Conservation (phyloP, 2,888 invertebrate genomes). For the Clostera curtula region DNA sequence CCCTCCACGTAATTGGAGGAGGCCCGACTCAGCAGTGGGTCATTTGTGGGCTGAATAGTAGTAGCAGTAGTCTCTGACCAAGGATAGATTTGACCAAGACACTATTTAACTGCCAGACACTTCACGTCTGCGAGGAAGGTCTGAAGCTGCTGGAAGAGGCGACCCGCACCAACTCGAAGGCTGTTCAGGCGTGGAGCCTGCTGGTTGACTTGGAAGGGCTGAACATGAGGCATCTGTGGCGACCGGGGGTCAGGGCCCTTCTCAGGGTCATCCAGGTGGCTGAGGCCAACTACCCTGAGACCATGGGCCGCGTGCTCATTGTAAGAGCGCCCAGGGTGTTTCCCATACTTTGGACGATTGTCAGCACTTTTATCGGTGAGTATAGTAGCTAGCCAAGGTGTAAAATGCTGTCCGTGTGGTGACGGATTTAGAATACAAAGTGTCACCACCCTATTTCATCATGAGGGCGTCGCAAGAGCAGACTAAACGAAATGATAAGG, state of each 20-base stretch:
- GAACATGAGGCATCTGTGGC: conserved; percentile 96
- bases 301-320: conserved; percentile 92
- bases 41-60: too few relatives aligned
- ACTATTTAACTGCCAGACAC: too few relatives aligned
- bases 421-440: too few relatives aligned
- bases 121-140: conserved; percentile 94
- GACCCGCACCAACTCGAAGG: conserved; percentile 84
- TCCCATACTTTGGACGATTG: conserved; percentile 95
- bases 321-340: conserved; percentile 95
- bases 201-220: conserved; percentile 94
- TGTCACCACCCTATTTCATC: too few relatives aligned
- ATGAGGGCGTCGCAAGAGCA: too few relatives aligned
- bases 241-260: conserved; percentile 89
- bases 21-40: too few relatives aligned
- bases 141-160: conserved; percentile 90
- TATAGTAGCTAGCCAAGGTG: too few relatives aligned
- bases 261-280: conserved; percentile 80
- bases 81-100: too few relatives aligned
- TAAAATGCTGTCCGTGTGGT: too few relatives aligned
- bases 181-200: conserved; percentile 91
- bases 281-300: conserved; percentile 96
- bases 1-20: too few relatives aligned
- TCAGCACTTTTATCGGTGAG: conserved; percentile 92
- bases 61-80: too few relatives aligned
- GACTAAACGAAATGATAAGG: too few relatives aligned